Percentiles rank a stretch among this genome's conserved stretches.
phyloP scores from a whole-genome alignment of 1,140 invertebrate species.

The Phortica variegata region DNA sequence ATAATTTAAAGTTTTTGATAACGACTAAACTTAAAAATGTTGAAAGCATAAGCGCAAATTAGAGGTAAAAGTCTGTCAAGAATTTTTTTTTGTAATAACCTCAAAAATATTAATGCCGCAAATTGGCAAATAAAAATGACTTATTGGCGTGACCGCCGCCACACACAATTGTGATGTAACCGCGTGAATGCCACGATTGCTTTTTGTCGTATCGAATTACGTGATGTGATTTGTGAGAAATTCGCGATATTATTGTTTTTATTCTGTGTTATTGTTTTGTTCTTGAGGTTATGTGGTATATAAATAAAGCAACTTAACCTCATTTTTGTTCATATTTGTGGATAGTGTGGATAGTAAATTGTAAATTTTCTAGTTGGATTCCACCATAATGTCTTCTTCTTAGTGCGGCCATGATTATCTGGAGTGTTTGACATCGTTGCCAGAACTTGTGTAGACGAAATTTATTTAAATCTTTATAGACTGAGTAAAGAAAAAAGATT shows the following conservation, averaged over 20 bases:
- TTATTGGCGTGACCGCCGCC: no score
- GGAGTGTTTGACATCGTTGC: conserved; percentile 14
- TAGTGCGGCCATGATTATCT: conserved; percentile 22
- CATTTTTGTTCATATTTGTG: conserved; percentile 27
- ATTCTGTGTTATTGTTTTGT: conserved; percentile 37
- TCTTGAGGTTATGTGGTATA: conserved; percentile 45
- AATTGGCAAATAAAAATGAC: no score
- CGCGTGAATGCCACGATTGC: conserved; percentile 26
- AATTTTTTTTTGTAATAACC: no score
- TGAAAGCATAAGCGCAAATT: no score
- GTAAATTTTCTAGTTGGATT: no score
- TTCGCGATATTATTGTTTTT: background rate
- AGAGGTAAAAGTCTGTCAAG: no score
- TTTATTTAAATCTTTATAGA: background rate
- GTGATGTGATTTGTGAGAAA: conserved; percentile 5
- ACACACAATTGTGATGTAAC: conserved; percentile 48
- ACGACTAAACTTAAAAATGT: no score
- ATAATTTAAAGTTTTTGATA: no score
- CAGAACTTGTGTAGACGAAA: background rate
- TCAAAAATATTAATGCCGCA: no score
- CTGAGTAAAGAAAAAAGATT: background rate
- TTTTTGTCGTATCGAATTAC: conserved; percentile 12
- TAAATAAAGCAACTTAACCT: conserved; percentile 50
- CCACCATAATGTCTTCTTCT: conserved; percentile 31
- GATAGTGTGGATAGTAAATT: conserved; percentile 30